These are phyloP conservation scores for Scelioninae gen. 2 DNA, from an alignment of 2,888 invertebrate species.

Conservation along the genomic window DNA sequence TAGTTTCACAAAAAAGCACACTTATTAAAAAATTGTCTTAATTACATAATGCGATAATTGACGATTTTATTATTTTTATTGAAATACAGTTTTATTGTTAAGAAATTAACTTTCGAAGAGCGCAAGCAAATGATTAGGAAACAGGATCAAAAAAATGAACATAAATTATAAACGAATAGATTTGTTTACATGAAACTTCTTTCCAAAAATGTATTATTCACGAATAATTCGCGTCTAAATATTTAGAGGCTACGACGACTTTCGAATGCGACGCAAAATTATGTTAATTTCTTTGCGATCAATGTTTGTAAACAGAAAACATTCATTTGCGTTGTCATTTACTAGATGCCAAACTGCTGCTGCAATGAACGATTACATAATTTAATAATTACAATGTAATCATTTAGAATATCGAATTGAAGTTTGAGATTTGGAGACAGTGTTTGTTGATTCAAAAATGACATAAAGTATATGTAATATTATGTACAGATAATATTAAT, in stretches of 20 bases:
- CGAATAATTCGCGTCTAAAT: conserved; percentile 18
- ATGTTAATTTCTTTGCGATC: conserved; percentile 4
- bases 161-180: not conserved
- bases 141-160: not conserved
- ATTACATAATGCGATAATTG: too few relatives aligned
- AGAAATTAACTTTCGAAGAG: not conserved
- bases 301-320: conserved; percentile 15
- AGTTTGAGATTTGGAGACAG: too few relatives aligned
- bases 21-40: too few relatives aligned
- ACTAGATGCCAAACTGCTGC: too few relatives aligned
- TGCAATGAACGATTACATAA: too few relatives aligned
- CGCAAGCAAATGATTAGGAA: not conserved
- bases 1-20: too few relatives aligned
- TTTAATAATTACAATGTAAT: too few relatives aligned
- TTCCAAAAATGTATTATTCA: not conserved
- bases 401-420: too few relatives aligned
- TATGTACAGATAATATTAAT: too few relatives aligned
- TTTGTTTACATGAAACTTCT: not conserved
- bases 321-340: not conserved
- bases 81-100: not conserved
- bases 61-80: too few relatives aligned
- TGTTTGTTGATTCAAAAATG: too few relatives aligned
- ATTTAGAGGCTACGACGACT: conserved; percentile 15
- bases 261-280: not conserved
- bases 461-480: too few relatives aligned